Conservation (phyloP, 2,888 invertebrate species). For the Bembecia ichneumoniformis region DNA sequence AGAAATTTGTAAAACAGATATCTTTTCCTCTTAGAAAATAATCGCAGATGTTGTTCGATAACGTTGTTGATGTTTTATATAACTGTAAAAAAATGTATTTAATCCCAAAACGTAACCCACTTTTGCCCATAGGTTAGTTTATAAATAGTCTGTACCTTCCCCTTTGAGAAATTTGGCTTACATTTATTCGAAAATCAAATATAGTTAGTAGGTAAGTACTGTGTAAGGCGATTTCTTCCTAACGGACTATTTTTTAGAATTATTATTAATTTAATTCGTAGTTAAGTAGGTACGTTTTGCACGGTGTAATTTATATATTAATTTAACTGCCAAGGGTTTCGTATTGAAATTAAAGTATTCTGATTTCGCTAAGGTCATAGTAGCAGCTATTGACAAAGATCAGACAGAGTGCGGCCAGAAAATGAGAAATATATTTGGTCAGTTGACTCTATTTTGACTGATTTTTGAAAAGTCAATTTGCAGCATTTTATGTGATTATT, state of each 20-base stretch:
- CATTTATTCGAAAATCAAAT: slow-evolving; percentile 22
- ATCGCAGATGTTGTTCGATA: slow-evolving; percentile 27
- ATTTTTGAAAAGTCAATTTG: no score
- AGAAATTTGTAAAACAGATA: no score
- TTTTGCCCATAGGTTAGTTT: slow-evolving; percentile 36
- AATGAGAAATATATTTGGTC: no score
- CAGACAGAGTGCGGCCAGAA: no score
- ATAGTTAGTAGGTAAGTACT: neutral
- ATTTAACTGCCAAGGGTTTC: no score
- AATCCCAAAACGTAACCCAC: slow-evolving; percentile 44
- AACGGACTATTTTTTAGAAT: neutral
- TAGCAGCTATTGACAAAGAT: no score
- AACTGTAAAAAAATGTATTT: slow-evolving; percentile 52
- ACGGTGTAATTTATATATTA: no score
- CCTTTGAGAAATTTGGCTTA: slow-evolving; percentile 41
- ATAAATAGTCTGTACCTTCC: neutral
- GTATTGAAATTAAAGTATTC: no score
- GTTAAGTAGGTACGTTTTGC: neutral
- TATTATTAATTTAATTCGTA: neutral
- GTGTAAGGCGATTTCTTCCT: neutral
- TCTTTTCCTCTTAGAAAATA: neutral
- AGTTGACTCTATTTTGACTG: no score
- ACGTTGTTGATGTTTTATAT: slow-evolving; percentile 59
- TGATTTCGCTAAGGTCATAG: no score
- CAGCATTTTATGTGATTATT: no score